phyloP scores from a whole-genome alignment of 2,797 vertebrate genomes.

The Lagorchestes hirsutus region DNA sequence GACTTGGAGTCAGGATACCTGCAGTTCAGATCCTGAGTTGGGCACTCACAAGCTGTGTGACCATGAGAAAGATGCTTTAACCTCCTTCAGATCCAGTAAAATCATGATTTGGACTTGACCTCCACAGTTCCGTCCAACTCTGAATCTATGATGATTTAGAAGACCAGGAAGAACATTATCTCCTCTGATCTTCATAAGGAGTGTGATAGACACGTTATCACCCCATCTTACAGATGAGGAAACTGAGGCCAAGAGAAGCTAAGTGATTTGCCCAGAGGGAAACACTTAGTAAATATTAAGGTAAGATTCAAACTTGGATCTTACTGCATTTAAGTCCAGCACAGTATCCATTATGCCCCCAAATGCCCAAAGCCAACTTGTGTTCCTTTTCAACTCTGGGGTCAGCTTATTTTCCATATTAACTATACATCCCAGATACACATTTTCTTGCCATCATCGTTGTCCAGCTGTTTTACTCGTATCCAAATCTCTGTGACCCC shows the following conservation, averaged over 20 bases:
- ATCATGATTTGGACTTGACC: neutral
- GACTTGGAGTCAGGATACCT: neutral
- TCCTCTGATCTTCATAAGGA: neutral
- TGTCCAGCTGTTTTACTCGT: neutral
- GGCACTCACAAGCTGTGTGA: neutral
- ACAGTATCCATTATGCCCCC: neutral
- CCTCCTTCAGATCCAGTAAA: neutral
- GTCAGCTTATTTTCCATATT: neutral
- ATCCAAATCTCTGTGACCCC: neutral
- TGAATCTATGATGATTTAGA: neutral
- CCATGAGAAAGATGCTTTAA: neutral
- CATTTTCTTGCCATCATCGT: neutral
- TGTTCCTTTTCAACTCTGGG: neutral
- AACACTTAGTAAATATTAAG: neutral
- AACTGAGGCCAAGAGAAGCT: neutral
- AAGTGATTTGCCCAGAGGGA: neutral
- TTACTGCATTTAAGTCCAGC: neutral
- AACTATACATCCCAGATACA: neutral
- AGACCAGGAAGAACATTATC: neutral
- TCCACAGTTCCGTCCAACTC: neutral
- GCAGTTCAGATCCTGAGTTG: neutral
- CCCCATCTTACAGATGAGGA: neutral
- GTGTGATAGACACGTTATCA: neutral
- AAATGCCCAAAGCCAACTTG: neutral
- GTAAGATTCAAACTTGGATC: neutral